phyloP scores from a whole-genome alignment of 1,140 invertebrate species.

The Andricus grossulariae region DNA sequence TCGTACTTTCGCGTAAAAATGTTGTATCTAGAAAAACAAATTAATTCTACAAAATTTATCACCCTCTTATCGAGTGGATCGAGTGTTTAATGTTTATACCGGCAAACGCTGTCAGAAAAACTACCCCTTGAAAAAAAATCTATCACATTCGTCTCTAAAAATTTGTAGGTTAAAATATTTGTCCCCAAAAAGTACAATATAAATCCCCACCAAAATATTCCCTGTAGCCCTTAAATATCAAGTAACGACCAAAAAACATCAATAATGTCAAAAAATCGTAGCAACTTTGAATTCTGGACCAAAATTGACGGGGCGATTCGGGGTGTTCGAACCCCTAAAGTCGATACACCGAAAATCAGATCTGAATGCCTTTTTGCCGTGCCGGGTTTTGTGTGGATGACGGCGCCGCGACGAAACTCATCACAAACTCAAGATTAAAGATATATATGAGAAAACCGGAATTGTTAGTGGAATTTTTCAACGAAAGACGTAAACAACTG shows the following conservation, averaged over 20 bases:
- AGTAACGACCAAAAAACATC: too few relatives aligned
- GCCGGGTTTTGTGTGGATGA: slow-evolving; percentile 5
- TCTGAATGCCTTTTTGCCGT: background rate
- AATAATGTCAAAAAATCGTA: too few relatives aligned
- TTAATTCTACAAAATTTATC: too few relatives aligned
- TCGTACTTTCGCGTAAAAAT: too few relatives aligned
- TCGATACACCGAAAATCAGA: slow-evolving; percentile 1
- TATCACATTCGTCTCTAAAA: background rate
- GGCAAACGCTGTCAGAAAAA: background rate
- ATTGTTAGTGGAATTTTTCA: background rate
- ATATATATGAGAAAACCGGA: slow-evolving; percentile 11
- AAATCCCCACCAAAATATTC: background rate
- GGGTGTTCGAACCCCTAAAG: background rate
- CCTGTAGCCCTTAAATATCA: too few relatives aligned
- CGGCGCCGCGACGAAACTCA: background rate
- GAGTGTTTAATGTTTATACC: background rate
- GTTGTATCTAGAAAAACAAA: too few relatives aligned
- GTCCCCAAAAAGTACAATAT: background rate
- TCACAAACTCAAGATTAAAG: background rate
- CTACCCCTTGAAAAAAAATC: background rate
- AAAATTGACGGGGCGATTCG: background rate
- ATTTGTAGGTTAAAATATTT: background rate
- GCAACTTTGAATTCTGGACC: too few relatives aligned
- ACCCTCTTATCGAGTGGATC: too few relatives aligned
- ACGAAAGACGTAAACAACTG: background rate